phyloP scores from a whole-genome alignment of 2,113 vertebrate genomes.

The Fulmarus glacialis region DNA sequence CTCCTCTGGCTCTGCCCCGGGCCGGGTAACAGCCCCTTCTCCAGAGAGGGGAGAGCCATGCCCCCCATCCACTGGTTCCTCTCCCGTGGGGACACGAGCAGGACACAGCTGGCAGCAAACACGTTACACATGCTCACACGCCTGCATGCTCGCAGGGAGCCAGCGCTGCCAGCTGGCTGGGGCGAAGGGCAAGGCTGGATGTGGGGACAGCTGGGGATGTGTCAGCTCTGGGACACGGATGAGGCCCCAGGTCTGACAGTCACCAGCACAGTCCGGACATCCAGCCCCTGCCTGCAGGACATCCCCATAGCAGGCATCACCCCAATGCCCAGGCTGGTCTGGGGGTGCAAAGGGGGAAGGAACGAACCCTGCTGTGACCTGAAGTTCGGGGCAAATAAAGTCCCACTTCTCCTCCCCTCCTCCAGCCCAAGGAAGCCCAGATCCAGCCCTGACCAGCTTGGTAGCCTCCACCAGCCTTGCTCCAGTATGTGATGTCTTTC shows the following conservation, averaged over 20 bases:
- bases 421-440: neutral
- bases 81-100: accelerated
- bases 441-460: neutral
- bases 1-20: neutral
- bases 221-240: neutral
- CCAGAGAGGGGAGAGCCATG: neutral
- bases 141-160: accelerated
- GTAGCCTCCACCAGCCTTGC: neutral
- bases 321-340: neutral
- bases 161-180: neutral
- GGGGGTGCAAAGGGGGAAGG: neutral
- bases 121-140: accelerated
- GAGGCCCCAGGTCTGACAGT: neutral
- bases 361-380: neutral
- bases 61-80: no score
- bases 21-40: neutral
- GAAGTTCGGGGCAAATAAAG: neutral
- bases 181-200: neutral
- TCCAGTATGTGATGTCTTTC: neutral
- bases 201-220: neutral
- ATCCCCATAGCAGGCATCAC: neutral
- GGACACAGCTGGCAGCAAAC: accelerated
- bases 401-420: neutral
- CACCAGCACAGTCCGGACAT: neutral
- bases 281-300: neutral